phyloP scores from a whole-genome alignment of 1,140 invertebrate genomes.

The Eulimnadia texana region DNA sequence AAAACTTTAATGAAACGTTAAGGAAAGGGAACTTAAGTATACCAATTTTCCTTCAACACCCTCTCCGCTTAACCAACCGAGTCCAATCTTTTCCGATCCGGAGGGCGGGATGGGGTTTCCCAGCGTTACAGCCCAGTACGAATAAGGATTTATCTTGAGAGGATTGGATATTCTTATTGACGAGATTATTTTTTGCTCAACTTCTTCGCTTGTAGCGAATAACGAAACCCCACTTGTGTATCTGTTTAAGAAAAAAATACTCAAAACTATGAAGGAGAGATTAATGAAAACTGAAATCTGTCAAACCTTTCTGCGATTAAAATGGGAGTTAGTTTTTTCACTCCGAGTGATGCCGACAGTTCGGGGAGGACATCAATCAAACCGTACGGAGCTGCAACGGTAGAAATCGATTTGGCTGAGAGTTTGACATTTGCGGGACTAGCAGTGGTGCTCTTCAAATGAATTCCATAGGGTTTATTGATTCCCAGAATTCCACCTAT shows the following conservation, averaged over 20 bases:
- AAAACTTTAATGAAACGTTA: conserved; percentile 16
- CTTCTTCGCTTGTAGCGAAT: not conserved
- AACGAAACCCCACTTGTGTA: not conserved
- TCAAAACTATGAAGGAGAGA: not conserved
- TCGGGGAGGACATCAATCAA: conserved; percentile 21
- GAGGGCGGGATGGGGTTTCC: conserved; percentile 20
- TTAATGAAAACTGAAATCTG: not conserved
- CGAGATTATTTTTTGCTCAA: not conserved
- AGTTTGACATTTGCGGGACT: not conserved
- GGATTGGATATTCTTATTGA: conserved; percentile 1
- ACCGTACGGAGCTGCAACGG: conserved; percentile 22
- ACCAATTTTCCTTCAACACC: not conserved
- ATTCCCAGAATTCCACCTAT: conserved; percentile 31
- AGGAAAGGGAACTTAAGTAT: not conserved
- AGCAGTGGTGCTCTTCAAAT: conserved; percentile 7
- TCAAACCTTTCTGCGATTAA: not conserved
- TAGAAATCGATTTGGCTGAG: conserved; percentile 16
- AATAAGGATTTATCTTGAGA: conserved; percentile 17
- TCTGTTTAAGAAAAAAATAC: not conserved
- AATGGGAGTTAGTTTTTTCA: conserved; percentile 5
- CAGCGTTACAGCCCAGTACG: conserved; percentile 27
- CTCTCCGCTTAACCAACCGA: not conserved
- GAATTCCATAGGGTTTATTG: conserved; percentile 34
- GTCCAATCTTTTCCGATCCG: not conserved
- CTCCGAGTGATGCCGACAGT: not conserved